phyloP scores from a whole-genome alignment of 2,113 vertebrate species.

The Lepidothrix coronata region DNA sequence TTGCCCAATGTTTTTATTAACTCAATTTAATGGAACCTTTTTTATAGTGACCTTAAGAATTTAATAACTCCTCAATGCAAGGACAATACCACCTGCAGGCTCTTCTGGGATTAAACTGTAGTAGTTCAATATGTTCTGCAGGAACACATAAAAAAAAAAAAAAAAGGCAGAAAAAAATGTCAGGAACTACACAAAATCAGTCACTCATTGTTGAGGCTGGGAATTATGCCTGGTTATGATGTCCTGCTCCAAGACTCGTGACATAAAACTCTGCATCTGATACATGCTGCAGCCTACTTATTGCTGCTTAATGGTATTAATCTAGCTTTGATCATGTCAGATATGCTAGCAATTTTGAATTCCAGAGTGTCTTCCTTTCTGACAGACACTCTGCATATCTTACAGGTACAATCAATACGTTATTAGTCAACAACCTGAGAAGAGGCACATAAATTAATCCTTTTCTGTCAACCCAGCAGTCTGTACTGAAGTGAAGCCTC shows the following conservation, averaged over 20 bases:
- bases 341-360: slow-evolving; percentile 77
- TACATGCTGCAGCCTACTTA: background rate
- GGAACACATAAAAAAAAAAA: slow-evolving; percentile 67
- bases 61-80: slow-evolving; percentile 83
- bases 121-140: slow-evolving; percentile 76
- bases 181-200: slow-evolving; percentile 57
- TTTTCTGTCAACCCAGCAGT: slow-evolving; percentile 80
- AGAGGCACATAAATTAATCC: slow-evolving; percentile 87
- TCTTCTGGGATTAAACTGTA: slow-evolving; percentile 73
- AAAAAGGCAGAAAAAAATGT: background rate
- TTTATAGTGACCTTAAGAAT: slow-evolving; percentile 85
- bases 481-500: slow-evolving; percentile 66
- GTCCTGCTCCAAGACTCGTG: background rate
- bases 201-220: background rate
- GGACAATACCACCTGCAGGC: slow-evolving; percentile 81
- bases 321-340: slow-evolving; percentile 73
- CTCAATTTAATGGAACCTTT: slow-evolving; percentile 82
- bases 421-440: slow-evolving; percentile 91
- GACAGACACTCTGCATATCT: slow-evolving; percentile 88
- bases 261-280: slow-evolving; percentile 33
- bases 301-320: slow-evolving; percentile 64
- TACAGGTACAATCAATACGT: slow-evolving; percentile 86
- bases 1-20: slow-evolving; percentile 85
- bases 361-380: slow-evolving; percentile 71
- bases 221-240: background rate